These are phyloP conservation scores for Linepithema humile DNA, from an alignment of 1,140 invertebrate genomes.

Conservation along the genomic window DNA sequence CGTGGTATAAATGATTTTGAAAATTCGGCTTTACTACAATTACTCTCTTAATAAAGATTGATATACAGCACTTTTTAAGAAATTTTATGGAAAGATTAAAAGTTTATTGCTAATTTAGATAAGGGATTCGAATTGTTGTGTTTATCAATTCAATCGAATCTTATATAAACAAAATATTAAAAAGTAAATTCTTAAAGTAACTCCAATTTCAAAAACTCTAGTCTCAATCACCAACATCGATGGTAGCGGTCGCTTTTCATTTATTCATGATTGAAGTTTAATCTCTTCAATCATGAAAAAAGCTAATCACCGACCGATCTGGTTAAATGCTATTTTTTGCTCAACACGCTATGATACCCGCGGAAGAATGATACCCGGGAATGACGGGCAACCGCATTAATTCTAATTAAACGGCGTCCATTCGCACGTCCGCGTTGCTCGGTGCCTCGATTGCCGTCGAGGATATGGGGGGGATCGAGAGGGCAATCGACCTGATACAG, in stretches of 20 bases:
- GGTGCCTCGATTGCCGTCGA: conserved; percentile 30
- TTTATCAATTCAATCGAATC: background rate
- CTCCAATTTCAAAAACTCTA: background rate
- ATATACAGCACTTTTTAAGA: background rate
- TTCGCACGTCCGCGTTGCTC: conserved; percentile 36
- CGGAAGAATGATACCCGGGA: conserved; percentile 36
- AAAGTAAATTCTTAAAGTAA: background rate
- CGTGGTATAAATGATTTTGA: background rate
- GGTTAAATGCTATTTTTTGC: conserved; percentile 17
- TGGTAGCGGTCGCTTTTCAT: background rate
- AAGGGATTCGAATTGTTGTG: background rate
- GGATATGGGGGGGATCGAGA: background rate
- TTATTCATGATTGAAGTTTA: too few species aligned
- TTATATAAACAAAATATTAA: background rate
- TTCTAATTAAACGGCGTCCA: conserved; percentile 74
- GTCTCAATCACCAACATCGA: background rate
- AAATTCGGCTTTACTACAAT: background rate
- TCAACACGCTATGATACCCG: background rate
- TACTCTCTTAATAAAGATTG: background rate
- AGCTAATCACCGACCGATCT: background rate
- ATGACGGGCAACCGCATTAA: conserved; percentile 74
- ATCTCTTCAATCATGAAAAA: background rate
- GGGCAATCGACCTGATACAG: conserved; percentile 50
- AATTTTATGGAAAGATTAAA: background rate
- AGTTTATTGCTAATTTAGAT: background rate